Percentiles rank a stretch among this genome's conserved stretches.
These are phyloP conservation scores for Hymenopus coronatus DNA, from an alignment of 2,888 invertebrate genomes.

Conservation along the genomic window DNA sequence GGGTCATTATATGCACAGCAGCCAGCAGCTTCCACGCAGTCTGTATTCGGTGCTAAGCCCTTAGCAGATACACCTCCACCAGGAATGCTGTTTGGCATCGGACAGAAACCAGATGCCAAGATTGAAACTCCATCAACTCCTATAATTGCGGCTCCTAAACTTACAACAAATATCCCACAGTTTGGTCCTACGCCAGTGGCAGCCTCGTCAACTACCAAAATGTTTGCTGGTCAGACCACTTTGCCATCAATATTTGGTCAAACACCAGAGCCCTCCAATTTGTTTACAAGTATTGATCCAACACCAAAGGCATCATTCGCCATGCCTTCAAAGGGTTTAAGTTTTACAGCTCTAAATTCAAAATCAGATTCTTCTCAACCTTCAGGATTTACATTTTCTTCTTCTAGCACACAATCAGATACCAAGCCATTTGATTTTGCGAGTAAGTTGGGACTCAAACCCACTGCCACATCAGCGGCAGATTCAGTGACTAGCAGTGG, in stretches of 20 bases:
- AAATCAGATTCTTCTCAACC: constrained; percentile 10
- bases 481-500: neutral
- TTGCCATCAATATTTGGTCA: neutral
- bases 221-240: neutral
- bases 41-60: neutral
- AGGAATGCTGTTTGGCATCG: neutral
- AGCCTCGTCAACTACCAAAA: neutral
- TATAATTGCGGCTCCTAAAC: neutral
- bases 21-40: neutral
- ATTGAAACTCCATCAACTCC: neutral
- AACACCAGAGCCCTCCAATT: neutral
- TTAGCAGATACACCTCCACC: neutral
- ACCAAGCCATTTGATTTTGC: neutral
- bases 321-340: neutral
- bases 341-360: constrained; percentile 14
- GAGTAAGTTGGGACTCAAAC: neutral
- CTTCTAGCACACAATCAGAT: neutral
- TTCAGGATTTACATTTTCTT: neutral
- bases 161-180: neutral
- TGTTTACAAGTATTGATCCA: neutral
- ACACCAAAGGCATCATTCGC: neutral
- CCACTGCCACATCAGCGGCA: neutral
- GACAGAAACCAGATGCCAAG: neutral
- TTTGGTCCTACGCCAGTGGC: neutral
- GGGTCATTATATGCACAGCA: neutral